Conservation (phyloP, 2,113 vertebrate genomes). For the Pristiophorus japonicus region DNA sequence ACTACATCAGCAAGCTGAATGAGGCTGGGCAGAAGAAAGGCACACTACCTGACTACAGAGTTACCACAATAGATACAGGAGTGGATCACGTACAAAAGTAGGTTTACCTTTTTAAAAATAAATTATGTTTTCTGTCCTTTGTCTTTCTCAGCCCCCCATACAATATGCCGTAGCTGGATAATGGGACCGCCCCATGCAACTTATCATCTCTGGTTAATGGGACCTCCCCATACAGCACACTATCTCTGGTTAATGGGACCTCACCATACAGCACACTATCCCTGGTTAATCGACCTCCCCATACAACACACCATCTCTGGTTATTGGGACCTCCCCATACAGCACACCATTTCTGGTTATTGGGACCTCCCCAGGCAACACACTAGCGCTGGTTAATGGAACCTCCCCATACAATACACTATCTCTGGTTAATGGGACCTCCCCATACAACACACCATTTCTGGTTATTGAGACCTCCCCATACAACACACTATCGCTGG, state of each 20-base stretch:
- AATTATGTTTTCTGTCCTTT: too few relatives aligned
- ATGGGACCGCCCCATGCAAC: too few relatives aligned
- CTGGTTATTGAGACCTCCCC: too few relatives aligned
- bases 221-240: background rate
- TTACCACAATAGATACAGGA: background rate
- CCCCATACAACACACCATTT: too few relatives aligned
- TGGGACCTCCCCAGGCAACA: too few relatives aligned
- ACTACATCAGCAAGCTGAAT: slow-evolving; percentile 23
- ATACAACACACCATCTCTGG: too few relatives aligned
- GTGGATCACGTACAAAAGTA: background rate
- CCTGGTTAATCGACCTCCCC: background rate
- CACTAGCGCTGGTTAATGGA: background rate
- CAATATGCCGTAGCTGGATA: too few relatives aligned
- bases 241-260: background rate
- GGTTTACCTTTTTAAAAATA: background rate
- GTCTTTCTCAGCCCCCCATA: too few relatives aligned
- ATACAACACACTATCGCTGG: too few relatives aligned
- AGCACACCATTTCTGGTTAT: background rate
- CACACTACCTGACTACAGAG: background rate
- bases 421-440: background rate
- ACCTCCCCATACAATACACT: too few relatives aligned
- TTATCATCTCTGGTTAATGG: background rate
- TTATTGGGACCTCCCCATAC: background rate
- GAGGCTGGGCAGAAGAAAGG: background rate
- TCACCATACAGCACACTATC: background rate